These are phyloP conservation scores for Lacanobia oleracea DNA, from an alignment of 2,888 invertebrate genomes.

Conservation along the genomic window DNA sequence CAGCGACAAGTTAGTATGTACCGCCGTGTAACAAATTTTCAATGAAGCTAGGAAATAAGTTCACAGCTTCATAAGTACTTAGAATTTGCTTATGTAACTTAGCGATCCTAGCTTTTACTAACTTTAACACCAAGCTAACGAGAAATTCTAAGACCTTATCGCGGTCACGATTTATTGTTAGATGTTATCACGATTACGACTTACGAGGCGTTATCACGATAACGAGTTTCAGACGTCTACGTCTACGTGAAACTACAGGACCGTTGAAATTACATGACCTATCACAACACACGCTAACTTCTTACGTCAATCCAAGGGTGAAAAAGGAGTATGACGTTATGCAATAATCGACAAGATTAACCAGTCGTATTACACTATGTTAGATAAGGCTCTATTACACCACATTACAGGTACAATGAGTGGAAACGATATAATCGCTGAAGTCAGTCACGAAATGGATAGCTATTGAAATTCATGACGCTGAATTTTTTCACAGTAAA, in stretches of 20 bases:
- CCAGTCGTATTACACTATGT: slow-evolving; percentile 77
- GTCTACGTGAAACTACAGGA: slow-evolving; percentile 12
- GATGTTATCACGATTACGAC: slow-evolving; percentile 37
- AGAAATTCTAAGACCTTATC: slow-evolving; percentile 39
- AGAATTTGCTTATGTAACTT: slow-evolving; percentile 49
- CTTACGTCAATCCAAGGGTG: slow-evolving; percentile 65
- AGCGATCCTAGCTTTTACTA: slow-evolving; percentile 45
- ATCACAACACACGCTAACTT: slow-evolving; percentile 60
- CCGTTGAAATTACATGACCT: slow-evolving; percentile 56
- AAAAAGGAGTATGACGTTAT: slow-evolving; percentile 64
- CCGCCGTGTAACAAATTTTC: slow-evolving; percentile 45
- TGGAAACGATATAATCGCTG: slow-evolving; percentile 64
- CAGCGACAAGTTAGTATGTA: slow-evolving; percentile 19
- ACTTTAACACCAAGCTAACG: slow-evolving; percentile 35
- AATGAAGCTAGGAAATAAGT: slow-evolving; percentile 51
- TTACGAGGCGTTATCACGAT: slow-evolving; percentile 31
- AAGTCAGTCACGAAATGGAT: slow-evolving; percentile 52
- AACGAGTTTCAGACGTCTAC: background rate
- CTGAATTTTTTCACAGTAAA: slow-evolving; percentile 39
- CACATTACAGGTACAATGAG: slow-evolving; percentile 65
- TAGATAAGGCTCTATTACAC: slow-evolving; percentile 82
- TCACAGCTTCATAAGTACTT: slow-evolving; percentile 41
- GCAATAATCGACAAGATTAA: slow-evolving; percentile 64
- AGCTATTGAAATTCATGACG: slow-evolving; percentile 45
- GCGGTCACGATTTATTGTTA: slow-evolving; percentile 34